Evolutionary conservation across 2,797 vertebrate genomes (phyloP).

Genomic region (Harpagifer antarcticus): DNA sequence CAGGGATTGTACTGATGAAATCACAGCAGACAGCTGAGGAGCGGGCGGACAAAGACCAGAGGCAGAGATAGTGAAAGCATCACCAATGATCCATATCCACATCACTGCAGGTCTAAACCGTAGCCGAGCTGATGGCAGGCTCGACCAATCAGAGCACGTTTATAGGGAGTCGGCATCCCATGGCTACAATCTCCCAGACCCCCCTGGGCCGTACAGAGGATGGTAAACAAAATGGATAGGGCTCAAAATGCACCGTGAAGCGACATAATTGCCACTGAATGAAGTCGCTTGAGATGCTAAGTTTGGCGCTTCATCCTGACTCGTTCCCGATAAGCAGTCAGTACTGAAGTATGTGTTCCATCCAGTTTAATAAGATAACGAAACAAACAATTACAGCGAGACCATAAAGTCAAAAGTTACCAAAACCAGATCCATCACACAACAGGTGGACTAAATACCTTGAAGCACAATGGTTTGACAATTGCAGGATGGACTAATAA

Average conservation of each 20-base stretch:
- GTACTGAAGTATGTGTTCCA: no score
- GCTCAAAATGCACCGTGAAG: conserved; percentile 8
- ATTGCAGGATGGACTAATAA: no score
- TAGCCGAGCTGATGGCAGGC: conserved; percentile 38
- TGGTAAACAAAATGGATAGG: conserved; percentile 58
- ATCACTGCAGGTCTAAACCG: conserved; percentile 55
- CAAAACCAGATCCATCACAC: no score
- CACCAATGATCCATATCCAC: conserved; percentile 68
- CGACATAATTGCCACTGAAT: no score
- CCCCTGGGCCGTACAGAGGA: conserved; percentile 17
- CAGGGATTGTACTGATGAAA: background rate
- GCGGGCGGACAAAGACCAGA: conserved; percentile 18
- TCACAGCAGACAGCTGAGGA: conserved; percentile 4
- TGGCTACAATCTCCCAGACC: conserved; percentile 69
- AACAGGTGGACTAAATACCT: no score
- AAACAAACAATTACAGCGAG: no score
- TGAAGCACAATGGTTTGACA: no score
- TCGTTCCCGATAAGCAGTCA: no score
- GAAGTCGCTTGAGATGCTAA: no score
- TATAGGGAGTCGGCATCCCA: conserved; percentile 58
- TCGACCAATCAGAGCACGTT: conserved; percentile 72
- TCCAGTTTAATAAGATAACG: no score
- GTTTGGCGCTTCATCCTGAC: no score
- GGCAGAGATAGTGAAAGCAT: conserved; percentile 23
- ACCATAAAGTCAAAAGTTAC: no score